phyloP scores from a whole-genome alignment of 2,797 vertebrate genomes.

The Acropternis orthonyx region DNA sequence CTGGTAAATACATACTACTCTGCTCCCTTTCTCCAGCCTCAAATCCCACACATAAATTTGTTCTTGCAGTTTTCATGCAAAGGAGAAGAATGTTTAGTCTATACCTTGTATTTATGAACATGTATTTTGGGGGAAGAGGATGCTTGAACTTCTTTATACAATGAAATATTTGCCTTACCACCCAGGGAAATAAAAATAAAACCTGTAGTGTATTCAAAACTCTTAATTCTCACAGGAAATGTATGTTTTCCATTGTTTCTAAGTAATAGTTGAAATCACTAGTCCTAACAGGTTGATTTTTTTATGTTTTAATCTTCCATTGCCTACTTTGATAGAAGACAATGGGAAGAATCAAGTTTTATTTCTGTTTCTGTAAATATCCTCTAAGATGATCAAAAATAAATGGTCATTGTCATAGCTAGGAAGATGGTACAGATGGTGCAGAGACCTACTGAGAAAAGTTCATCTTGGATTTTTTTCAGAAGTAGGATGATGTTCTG shows the following conservation, averaged over 20 bases:
- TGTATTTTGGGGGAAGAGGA: not conserved
- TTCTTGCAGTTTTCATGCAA: not conserved
- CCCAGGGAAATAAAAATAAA: not conserved
- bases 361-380: not conserved
- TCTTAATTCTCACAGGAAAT: not conserved
- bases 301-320: not conserved
- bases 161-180: not conserved
- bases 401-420: fast-evolving
- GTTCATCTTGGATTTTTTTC: not conserved
- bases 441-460: not conserved
- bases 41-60: not conserved
- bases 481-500: not conserved
- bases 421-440: not conserved
- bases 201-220: not conserved
- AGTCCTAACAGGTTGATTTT: not conserved
- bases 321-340: not conserved
- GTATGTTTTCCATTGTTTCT: not conserved
- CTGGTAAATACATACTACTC: not conserved
- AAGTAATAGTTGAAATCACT: not conserved
- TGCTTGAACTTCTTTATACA: not conserved
- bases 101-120: slow-evolving; percentile 6
- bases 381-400: not conserved
- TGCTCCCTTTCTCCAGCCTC: not conserved
- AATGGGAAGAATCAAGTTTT: not conserved
- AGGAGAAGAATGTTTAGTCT: not conserved